Evolutionary conservation across 1,140 invertebrate genomes (phyloP).

Genomic region (Lanistes nyassanus): DNA sequence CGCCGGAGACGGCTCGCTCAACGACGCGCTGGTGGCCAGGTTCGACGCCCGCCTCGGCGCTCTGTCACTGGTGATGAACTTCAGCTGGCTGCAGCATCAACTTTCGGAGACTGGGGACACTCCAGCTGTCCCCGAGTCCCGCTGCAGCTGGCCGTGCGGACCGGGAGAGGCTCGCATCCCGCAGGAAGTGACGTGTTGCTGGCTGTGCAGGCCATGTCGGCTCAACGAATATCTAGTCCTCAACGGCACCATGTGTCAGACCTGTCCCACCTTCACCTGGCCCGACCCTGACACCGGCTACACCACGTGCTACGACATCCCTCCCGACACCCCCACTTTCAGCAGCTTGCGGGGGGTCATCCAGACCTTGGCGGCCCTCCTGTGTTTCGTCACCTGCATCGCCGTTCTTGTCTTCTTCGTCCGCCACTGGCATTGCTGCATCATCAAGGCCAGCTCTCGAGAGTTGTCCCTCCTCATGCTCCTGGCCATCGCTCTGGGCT

Average conservation of each 20-base stretch:
- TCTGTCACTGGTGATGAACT: background rate
- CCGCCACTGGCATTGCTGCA: constrained; percentile 84
- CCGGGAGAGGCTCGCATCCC: constrained; percentile 32
- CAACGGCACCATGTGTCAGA: constrained; percentile 34
- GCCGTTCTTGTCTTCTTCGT: constrained; percentile 73
- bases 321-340: constrained; percentile 15
- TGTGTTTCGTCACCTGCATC: constrained; percentile 66
- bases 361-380: constrained; percentile 66
- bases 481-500: constrained; percentile 89
- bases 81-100: constrained; percentile 1
- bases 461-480: constrained; percentile 90
- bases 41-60: constrained; percentile 4
- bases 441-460: constrained; percentile 88
- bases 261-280: constrained; percentile 44
- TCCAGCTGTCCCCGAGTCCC: constrained; percentile 32
- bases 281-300: constrained; percentile 66
- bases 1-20: background rate
- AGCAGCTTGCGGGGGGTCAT: constrained; percentile 66
- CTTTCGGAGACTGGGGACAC: background rate
- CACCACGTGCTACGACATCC: constrained; percentile 68
- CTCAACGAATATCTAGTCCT: constrained; percentile 37
- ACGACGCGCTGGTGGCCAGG: background rate
- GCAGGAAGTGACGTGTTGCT: constrained; percentile 37
- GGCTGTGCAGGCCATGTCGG: constrained; percentile 36
- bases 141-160: constrained; percentile 42